Conservation (phyloP, 64 coral and sea anemone genomes). For the Anthopleura sola region DNA sequence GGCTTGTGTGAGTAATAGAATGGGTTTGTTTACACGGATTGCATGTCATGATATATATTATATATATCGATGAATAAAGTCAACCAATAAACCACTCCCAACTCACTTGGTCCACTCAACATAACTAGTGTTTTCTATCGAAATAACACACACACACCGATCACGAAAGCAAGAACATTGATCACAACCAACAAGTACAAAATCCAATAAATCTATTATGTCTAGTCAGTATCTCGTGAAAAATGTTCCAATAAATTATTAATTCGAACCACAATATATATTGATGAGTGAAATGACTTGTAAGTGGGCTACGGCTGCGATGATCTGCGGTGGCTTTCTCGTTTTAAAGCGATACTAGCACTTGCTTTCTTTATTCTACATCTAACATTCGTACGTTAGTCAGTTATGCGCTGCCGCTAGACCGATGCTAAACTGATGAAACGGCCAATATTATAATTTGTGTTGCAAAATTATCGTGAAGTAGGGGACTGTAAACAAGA, state of each 20-base stretch:
- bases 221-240: not conserved
- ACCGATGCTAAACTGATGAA: conserved; percentile 1
- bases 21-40: too few species aligned
- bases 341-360: not conserved
- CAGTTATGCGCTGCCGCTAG: not conserved
- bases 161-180: too few species aligned
- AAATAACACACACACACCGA: too few species aligned
- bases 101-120: too few species aligned
- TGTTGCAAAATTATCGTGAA: not conserved
- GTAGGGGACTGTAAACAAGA: not conserved
- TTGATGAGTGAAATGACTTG: not conserved
- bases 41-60: too few species aligned
- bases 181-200: not conserved
- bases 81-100: too few species aligned
- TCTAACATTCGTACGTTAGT: not conserved
- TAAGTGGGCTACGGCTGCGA: not conserved
- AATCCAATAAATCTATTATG: not conserved
- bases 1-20: too few species aligned
- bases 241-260: conserved; percentile 2
- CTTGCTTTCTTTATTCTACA: not conserved
- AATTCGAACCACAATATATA: not conserved
- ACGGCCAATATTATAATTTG: not conserved
- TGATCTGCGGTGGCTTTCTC: not conserved
- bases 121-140: too few species aligned
- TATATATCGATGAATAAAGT: too few species aligned